Conservation (phyloP, 2,113 vertebrate species). For the Clarias macrocephalus region DNA sequence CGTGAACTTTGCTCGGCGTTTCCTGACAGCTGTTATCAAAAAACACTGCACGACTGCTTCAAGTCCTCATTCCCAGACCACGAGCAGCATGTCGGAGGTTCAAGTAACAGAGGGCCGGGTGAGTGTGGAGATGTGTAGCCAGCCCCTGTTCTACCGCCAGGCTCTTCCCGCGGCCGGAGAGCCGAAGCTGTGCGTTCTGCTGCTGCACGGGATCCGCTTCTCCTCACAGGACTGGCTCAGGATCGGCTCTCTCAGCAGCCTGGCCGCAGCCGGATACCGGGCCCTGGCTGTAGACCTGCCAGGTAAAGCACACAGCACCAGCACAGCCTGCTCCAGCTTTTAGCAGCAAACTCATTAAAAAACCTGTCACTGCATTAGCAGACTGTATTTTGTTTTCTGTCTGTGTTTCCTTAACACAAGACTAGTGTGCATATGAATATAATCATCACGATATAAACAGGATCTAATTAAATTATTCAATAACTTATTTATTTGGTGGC, state of each 20-base stretch:
- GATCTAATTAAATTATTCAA: no score
- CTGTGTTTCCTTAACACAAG: neutral
- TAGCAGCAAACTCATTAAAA: neutral
- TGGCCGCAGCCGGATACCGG: constrained; percentile 83
- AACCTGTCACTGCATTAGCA: neutral
- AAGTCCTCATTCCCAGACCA: no score
- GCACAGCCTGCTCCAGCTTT: neutral
- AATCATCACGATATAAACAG: no score
- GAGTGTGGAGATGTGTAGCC: constrained; percentile 71
- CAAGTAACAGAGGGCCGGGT: constrained; percentile 69
- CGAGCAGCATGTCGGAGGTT: constrained; percentile 73
- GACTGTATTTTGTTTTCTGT: neutral
- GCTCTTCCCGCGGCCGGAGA: constrained; percentile 63
- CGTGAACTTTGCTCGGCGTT: constrained; percentile 8
- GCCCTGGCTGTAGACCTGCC: constrained; percentile 90
- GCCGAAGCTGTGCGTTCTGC: constrained; percentile 72
- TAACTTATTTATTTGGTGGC: no score
- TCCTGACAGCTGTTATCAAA: neutral
- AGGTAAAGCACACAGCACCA: constrained; percentile 68
- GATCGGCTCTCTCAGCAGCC: constrained; percentile 76
- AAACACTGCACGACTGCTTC: neutral
- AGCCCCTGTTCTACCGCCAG: constrained; percentile 84
- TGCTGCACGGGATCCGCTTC: constrained; percentile 93
- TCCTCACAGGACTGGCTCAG: constrained; percentile 89
- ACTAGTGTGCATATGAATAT: no score